These are phyloP conservation scores for Carassius gibelio DNA, from an alignment of 2,113 vertebrate genomes.

Conservation along the genomic window DNA sequence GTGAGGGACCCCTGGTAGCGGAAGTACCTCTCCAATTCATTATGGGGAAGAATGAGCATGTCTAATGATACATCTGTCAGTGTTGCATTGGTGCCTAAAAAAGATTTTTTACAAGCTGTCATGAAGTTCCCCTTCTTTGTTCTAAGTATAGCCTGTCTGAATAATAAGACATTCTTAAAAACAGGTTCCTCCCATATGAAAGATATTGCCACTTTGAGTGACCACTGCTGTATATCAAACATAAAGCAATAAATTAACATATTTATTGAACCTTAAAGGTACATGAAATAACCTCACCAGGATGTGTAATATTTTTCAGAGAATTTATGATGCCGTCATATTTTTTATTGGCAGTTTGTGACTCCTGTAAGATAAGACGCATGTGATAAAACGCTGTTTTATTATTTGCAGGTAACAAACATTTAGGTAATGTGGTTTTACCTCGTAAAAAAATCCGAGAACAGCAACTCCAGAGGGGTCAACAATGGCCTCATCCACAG, in stretches of 20 bases:
- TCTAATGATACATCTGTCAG: constrained; percentile 66
- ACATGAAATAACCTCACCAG: constrained; percentile 59
- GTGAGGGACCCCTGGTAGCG: constrained; percentile 83
- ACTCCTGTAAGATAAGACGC: constrained; percentile 60
- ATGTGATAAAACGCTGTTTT: background rate
- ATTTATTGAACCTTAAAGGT: background rate
- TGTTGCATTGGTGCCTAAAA: constrained; percentile 53
- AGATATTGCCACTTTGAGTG: background rate
- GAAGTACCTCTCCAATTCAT: constrained; percentile 67
- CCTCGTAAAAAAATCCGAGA: constrained; percentile 84
- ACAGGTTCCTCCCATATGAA: background rate
- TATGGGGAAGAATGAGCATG: constrained; percentile 63
- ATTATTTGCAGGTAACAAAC: background rate
- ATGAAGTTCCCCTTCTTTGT: background rate
- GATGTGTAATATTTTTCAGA: constrained; percentile 55
- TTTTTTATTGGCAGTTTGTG: constrained; percentile 63
- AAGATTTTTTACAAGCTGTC: background rate
- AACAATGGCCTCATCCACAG: constrained; percentile 49
- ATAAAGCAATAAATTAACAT: background rate
- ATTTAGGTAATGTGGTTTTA: constrained; percentile 50
- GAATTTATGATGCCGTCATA: constrained; percentile 64
- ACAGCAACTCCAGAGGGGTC: constrained; percentile 74
- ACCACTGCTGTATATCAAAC: background rate
- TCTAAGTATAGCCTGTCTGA: background rate
- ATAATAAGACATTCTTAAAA: constrained; percentile 17